These are phyloP conservation scores for Siphonodentalium dalli DNA, from an alignment of 2,888 invertebrate species.

Conservation along the genomic window DNA sequence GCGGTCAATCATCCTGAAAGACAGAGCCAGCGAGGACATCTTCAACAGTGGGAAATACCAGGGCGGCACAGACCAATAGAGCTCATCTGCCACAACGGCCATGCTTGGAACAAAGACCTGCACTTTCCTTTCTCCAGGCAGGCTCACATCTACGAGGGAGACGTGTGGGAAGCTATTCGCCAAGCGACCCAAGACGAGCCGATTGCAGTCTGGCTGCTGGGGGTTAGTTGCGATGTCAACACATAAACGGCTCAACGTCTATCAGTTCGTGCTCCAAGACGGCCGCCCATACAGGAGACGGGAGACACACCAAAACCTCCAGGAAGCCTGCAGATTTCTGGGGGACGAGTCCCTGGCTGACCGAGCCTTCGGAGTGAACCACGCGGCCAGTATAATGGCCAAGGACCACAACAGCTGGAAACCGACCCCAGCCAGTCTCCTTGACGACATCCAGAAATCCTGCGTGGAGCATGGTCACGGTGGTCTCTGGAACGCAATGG, in stretches of 20 bases:
- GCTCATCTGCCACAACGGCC: conserved; percentile 23
- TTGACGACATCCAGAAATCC: conserved; percentile 4
- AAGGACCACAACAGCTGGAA: conserved; percentile 5
- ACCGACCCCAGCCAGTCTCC: conserved; percentile 5
- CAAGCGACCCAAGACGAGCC: conserved; percentile 12
- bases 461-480: conserved; percentile 12
- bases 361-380: too few species aligned
- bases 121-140: background rate
- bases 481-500: conserved; percentile 11
- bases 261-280: conserved; percentile 24
- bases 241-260: conserved; percentile 3
- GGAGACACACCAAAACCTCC: too few species aligned
- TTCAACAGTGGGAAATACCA: conserved; percentile 11
- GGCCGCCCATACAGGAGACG: background rate
- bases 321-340: too few species aligned
- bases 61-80: conserved; percentile 11
- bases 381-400: background rate
- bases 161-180: conserved; percentile 20
- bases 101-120: conserved; percentile 19
- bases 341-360: too few species aligned
- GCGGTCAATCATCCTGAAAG: conserved; percentile 11
- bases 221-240: conserved; percentile 1
- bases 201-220: conserved; percentile 14
- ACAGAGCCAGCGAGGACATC: conserved; percentile 12
- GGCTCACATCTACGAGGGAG: too few species aligned